A percentile compares a stretch with the other conserved stretches of the same genome.
These are phyloP conservation scores for Muscina levida DNA, from an alignment of 2,888 invertebrate species.

Conservation along the genomic window DNA sequence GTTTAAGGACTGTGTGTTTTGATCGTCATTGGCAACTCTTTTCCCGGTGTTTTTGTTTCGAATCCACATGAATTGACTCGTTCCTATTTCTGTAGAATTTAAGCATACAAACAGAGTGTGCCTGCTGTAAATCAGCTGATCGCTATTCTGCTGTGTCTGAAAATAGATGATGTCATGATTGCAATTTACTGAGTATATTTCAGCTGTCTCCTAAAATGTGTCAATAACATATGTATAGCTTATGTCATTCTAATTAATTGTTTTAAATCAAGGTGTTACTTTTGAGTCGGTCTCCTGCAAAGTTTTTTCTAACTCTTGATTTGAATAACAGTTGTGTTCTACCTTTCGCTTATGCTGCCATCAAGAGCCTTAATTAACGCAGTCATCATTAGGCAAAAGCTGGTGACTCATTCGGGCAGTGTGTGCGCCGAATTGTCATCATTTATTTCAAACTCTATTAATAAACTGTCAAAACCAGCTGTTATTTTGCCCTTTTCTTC, in stretches of 20 bases:
- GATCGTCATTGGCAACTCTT: constrained; percentile 50
- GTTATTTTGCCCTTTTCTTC: constrained; percentile 18
- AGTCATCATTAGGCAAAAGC: constrained; percentile 37
- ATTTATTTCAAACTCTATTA: constrained; percentile 39
- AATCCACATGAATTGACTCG: constrained; percentile 5
- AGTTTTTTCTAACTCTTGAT: constrained; percentile 38
- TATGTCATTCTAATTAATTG: constrained; percentile 51
- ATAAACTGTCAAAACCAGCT: constrained; percentile 44
- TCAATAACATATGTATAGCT: constrained; percentile 29
- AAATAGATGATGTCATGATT: constrained; percentile 39
- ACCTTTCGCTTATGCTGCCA: background rate
- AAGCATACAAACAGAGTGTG: background rate
- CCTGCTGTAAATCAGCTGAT: background rate
- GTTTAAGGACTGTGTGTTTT: constrained; percentile 31
- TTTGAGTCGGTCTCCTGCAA: constrained; percentile 5
- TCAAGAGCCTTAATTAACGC: constrained; percentile 41
- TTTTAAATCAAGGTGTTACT: constrained; percentile 52
- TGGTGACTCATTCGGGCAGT: background rate
- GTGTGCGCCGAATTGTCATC: constrained; percentile 1
- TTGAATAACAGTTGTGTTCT: constrained; percentile 12
- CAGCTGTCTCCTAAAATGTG: constrained; percentile 45
- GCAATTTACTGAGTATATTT: background rate
- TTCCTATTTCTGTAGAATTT: constrained; percentile 2
- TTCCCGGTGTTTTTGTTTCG: constrained; percentile 23
- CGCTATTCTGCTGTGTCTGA: background rate